Evolutionary conservation across 2,797 vertebrate species (phyloP).

Genomic region (Sarcophilus harrisii): DNA sequence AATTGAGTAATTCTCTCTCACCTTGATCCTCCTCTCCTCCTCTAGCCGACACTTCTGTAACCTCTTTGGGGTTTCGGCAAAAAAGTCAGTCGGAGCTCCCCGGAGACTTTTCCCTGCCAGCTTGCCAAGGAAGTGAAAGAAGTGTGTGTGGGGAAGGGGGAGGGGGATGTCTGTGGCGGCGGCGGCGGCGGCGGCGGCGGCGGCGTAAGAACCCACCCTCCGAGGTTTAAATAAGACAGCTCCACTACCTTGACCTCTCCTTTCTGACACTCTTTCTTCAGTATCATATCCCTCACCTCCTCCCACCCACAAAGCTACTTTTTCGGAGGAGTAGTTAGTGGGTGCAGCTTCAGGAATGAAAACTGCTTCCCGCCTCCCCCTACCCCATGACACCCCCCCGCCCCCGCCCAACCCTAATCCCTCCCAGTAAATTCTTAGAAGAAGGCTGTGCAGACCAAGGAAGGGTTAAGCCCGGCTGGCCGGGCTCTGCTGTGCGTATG

Average conservation of each 20-base stretch:
- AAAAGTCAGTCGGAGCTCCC: neutral
- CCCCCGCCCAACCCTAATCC: neutral
- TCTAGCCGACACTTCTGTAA: neutral
- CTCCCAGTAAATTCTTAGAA: neutral
- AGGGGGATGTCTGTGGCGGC: neutral
- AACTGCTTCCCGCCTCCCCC: conserved; percentile 13
- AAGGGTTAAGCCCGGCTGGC: conserved; percentile 86
- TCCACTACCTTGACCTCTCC: conserved; percentile 70
- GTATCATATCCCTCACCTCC: conserved; percentile 6
- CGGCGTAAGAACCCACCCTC: conserved; percentile 52
- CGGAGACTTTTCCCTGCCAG: neutral
- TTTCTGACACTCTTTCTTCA: conserved; percentile 68
- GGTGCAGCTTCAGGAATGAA: conserved; percentile 49
- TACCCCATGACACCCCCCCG: neutral
- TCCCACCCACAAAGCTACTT: neutral
- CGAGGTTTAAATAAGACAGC: conserved; percentile 60
- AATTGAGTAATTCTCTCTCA: neutral
- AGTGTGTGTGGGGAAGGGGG: too few species aligned
- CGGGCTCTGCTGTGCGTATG: conserved; percentile 83
- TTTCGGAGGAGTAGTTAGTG: neutral
- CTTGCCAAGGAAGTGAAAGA: neutral
- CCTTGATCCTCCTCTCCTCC: neutral
- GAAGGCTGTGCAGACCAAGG: conserved; percentile 46
- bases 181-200: conserved; percentile 9
- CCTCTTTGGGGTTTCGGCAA: neutral